Percentiles rank a stretch among this genome's conserved stretches.
Evolutionary conservation across 2,113 vertebrate species (phyloP).

Genomic region (Thamnophis sirtalis): DNA sequence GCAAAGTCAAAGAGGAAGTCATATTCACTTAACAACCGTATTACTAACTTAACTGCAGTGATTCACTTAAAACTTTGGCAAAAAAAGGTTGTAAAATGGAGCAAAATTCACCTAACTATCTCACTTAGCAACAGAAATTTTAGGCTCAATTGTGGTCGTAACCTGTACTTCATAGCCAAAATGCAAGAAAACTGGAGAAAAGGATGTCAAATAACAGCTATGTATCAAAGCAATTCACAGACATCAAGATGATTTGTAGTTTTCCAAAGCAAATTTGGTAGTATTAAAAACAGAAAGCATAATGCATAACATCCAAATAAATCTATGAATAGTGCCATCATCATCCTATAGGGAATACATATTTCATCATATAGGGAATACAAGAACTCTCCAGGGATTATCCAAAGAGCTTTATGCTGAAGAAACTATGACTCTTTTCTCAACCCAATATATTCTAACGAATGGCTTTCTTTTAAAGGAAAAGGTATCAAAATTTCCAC

Average conservation of each 20-base stretch:
- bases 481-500: neutral
- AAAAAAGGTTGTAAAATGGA: neutral
- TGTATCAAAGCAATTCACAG: neutral
- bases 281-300: neutral
- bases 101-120: neutral
- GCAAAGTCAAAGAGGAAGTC: neutral
- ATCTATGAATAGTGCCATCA: neutral
- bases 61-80: neutral
- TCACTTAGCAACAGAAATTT: no score
- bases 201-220: fast-evolving
- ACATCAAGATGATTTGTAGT: neutral
- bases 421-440: slow-evolving; percentile 40
- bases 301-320: fast-evolving
- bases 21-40: neutral
- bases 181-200: neutral
- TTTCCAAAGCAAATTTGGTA: fast-evolving
- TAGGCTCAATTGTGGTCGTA: neutral
- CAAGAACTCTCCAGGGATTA: fast-evolving
- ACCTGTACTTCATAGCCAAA: neutral
- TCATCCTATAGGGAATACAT: no score
- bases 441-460: slow-evolving; percentile 12
- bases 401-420: fast-evolving
- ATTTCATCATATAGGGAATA: neutral
- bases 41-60: neutral
- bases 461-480: slow-evolving; percentile 60